phyloP scores from a whole-genome alignment of 2,113 vertebrate genomes.

The Pituophis catenifer region DNA sequence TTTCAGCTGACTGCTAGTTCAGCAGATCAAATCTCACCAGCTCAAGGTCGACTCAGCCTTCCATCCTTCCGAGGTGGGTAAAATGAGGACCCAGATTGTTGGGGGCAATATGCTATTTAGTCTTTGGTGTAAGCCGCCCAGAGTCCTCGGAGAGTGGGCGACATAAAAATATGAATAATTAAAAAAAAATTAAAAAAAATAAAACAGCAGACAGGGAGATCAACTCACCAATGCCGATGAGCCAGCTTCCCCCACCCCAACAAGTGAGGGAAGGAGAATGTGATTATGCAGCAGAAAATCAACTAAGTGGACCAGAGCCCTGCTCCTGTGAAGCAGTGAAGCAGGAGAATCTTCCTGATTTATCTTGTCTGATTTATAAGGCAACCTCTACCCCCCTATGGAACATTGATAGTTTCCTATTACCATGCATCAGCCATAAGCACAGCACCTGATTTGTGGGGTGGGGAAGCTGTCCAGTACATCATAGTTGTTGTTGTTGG shows the following conservation, averaged over 20 bases:
- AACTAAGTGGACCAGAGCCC: background rate
- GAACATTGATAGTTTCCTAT: background rate
- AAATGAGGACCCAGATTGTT: too few relatives aligned
- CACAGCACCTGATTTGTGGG: background rate
- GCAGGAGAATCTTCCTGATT: background rate
- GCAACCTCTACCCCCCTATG: background rate
- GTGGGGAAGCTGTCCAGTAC: background rate
- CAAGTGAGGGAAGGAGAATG: background rate
- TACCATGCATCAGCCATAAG: background rate
- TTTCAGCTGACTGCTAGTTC: too few relatives aligned
- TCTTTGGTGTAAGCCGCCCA: too few relatives aligned
- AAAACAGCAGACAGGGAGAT: background rate
- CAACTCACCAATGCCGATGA: background rate
- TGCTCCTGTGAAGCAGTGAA: background rate
- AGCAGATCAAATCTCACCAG: too few relatives aligned
- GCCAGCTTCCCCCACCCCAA: background rate
- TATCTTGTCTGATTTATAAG: background rate
- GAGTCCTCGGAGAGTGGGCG: too few relatives aligned
- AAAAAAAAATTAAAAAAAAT: too few relatives aligned
- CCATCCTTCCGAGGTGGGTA: too few relatives aligned
- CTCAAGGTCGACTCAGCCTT: too few relatives aligned
- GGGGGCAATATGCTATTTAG: too few relatives aligned
- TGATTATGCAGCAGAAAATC: background rate
- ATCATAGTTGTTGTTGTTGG: background rate
- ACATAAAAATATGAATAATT: too few relatives aligned